These are phyloP conservation scores for Atlantisia rogersi DNA, from an alignment of 2,113 vertebrate species.

Conservation along the genomic window DNA sequence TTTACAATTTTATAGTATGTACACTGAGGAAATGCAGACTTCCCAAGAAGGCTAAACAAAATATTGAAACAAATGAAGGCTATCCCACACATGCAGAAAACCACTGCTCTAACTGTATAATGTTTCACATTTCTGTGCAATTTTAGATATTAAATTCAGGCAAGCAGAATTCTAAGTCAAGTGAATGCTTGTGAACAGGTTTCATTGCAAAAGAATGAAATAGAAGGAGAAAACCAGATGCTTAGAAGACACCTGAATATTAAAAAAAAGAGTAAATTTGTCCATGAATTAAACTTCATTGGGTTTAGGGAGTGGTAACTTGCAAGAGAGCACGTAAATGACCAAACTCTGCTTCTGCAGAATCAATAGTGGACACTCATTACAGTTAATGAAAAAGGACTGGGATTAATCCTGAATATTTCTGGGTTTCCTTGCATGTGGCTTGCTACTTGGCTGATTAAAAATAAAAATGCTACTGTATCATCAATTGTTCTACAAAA, in stretches of 20 bases:
- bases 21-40: background rate
- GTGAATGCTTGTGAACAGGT: background rate
- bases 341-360: background rate
- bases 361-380: background rate
- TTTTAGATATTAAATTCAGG: background rate
- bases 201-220: background rate
- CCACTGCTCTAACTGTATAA: background rate
- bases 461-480: background rate
- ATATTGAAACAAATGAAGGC: background rate
- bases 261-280: background rate
- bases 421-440: background rate
- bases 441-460: background rate
- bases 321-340: background rate
- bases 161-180: background rate
- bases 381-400: background rate
- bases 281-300: background rate
- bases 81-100: background rate
- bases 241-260: background rate
- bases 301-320: background rate
- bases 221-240: background rate
- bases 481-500: background rate
- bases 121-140: background rate
- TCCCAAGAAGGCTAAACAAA: background rate
- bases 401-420: background rate
- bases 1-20: accelerated